These are phyloP conservation scores for Watsonalla binaria DNA, from an alignment of 2,888 invertebrate species.

Conservation along the genomic window DNA sequence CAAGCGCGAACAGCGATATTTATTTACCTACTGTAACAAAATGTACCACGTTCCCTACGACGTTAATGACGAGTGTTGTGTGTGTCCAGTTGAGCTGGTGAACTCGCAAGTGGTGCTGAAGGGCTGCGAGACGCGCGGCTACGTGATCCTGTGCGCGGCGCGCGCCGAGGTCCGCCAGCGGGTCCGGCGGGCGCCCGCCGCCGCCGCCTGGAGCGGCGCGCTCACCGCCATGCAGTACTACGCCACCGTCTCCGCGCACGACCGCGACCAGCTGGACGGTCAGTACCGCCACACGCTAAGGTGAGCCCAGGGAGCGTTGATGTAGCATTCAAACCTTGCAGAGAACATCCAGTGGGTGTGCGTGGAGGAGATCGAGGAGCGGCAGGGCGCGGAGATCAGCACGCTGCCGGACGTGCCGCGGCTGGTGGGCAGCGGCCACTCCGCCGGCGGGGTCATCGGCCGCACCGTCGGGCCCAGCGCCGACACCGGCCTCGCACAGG, in stretches of 20 bases:
- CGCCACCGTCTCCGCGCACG: conserved; percentile 94
- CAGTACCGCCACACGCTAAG: background rate
- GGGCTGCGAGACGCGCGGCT: conserved; percentile 97
- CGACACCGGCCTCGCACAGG: conserved; percentile 69
- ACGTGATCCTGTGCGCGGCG: conserved; percentile 97
- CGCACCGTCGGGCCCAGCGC: conserved; percentile 90
- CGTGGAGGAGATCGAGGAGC: conserved; percentile 94
- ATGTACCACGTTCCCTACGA: too few species aligned
- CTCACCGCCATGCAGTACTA: conserved; percentile 98
- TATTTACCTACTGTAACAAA: too few species aligned
- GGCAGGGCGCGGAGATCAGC: conserved; percentile 85
- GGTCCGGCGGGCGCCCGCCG: conserved; percentile 88
- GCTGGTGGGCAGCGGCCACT: conserved; percentile 95
- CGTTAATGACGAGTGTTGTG: background rate
- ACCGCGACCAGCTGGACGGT: conserved; percentile 80
- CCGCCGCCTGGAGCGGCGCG: conserved; percentile 97
- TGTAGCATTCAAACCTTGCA: conserved; percentile 24
- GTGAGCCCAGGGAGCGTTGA: too few species aligned
- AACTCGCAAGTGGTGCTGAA: conserved; percentile 96
- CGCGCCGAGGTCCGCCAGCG: conserved; percentile 96
- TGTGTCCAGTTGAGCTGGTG: conserved; percentile 86
- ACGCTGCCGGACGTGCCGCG: conserved; percentile 92
- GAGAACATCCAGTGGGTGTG: conserved; percentile 98
- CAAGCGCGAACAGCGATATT: too few species aligned
- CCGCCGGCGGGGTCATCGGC: conserved; percentile 97